Conservation (phyloP, 2,797 vertebrate species). For the Sebastes minor region DNA sequence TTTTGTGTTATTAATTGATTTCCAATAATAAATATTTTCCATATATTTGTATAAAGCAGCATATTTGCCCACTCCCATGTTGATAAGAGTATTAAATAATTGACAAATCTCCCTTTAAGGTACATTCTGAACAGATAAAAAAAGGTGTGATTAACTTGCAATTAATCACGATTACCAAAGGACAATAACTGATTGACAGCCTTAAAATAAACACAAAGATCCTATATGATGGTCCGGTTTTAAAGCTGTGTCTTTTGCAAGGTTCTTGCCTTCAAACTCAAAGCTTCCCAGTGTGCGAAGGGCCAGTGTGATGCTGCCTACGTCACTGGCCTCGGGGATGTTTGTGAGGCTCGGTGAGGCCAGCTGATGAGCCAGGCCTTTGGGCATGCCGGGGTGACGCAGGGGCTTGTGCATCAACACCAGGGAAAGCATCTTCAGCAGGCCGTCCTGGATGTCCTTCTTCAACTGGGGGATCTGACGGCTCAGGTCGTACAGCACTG, state of each 20-base stretch:
- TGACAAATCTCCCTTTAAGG: too few species aligned
- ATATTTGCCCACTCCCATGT: too few species aligned
- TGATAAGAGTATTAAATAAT: too few species aligned
- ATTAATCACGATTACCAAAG: too few species aligned
- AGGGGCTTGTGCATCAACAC: conserved; percentile 98
- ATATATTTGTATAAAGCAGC: too few species aligned
- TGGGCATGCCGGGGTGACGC: conserved; percentile 97
- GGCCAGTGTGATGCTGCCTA: conserved; percentile 96
- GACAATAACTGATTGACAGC: too few species aligned
- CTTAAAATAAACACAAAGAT: too few species aligned
- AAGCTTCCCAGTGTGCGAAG: conserved; percentile 96
- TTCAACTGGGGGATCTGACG: conserved; percentile 97
- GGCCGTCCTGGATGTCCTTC: conserved; percentile 98
- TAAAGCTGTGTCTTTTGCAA: not conserved
- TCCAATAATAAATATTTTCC: too few species aligned
- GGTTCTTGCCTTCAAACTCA: conserved; percentile 93
- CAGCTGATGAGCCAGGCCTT: conserved; percentile 94
- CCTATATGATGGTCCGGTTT: not conserved
- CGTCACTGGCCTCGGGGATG: conserved; percentile 95
- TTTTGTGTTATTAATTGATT: too few species aligned
- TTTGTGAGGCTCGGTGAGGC: conserved; percentile 96
- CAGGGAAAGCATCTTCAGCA: conserved; percentile 98
- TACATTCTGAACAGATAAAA: too few species aligned
- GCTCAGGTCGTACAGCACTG: conserved; percentile 96
- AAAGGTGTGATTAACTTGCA: too few species aligned